phyloP scores from a whole-genome alignment of 2,888 invertebrate genomes.

The Cryptosula pallasiana region DNA sequence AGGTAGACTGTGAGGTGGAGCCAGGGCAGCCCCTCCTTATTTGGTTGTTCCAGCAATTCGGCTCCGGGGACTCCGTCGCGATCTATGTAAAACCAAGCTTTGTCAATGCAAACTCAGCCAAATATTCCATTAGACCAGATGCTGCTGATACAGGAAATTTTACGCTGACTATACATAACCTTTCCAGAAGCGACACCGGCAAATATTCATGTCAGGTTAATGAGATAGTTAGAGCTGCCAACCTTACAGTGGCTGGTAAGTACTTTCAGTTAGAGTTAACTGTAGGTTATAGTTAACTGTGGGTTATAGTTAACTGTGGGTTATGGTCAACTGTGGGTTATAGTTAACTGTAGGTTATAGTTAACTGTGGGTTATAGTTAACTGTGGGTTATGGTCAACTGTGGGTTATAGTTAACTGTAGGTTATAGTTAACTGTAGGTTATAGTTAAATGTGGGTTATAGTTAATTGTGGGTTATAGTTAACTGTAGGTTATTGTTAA shows the following conservation, averaged over 20 bases:
- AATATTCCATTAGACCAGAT: not conserved
- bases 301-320: no score
- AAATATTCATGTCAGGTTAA: conserved; percentile 13
- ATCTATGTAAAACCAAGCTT: not conserved
- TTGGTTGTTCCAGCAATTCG: not conserved
- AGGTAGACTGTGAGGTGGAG: not conserved
- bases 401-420: no score
- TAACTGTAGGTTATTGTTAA: no score
- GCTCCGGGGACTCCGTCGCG: not conserved
- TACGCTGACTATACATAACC: conserved; percentile 1
- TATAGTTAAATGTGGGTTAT: no score
- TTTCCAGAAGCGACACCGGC: not conserved
- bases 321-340: no score
- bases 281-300: no score
- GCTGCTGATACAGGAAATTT: not conserved
- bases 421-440: no score
- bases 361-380: no score
- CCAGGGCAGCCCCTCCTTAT: not conserved
- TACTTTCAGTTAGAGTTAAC: no score
- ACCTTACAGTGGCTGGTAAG: conserved; percentile 6
- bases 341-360: no score
- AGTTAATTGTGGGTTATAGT: no score
- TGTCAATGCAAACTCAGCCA: not conserved
- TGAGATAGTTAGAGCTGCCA: not conserved
- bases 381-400: no score